Percentiles rank a stretch among this genome's conserved stretches.
These are phyloP conservation scores for Brachyptera risi DNA, from an alignment of 2,888 invertebrate species.

Conservation along the genomic window DNA sequence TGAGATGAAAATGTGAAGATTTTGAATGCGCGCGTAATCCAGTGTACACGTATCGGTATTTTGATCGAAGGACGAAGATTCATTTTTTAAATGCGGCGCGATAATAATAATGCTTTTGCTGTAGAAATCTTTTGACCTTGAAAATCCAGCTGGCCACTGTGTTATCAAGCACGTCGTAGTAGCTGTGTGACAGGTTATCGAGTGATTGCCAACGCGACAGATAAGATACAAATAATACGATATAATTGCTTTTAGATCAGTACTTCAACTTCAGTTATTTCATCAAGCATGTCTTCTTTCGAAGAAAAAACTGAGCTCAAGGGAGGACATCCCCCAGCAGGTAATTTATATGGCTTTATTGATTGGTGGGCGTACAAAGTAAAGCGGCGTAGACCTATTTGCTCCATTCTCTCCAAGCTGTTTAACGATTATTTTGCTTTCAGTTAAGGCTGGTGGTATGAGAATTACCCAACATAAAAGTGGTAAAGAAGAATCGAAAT, in stretches of 20 bases:
- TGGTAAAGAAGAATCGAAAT: constrained; percentile 49
- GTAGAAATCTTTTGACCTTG: too few relatives aligned
- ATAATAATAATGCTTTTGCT: too few relatives aligned
- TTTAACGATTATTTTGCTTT: constrained; percentile 23
- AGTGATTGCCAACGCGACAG: constrained; percentile 11
- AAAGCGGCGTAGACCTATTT: too few relatives aligned
- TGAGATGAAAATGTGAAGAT: too few relatives aligned
- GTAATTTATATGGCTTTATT: constrained; percentile 52
- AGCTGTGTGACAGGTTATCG: constrained; percentile 4
- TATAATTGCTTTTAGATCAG: background rate
- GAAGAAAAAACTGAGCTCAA: constrained; percentile 64
- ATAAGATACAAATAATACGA: background rate
- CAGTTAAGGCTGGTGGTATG: constrained; percentile 91
- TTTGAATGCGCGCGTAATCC: too few relatives aligned
- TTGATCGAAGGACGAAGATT: too few relatives aligned
- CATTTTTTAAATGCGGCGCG: too few relatives aligned
- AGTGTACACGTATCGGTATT: too few relatives aligned
- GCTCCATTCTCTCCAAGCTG: too few relatives aligned
- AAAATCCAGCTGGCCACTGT: background rate
- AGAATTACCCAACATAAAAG: constrained; percentile 84
- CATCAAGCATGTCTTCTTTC: constrained; percentile 51
- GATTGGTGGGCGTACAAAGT: too few relatives aligned
- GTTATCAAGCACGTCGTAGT: background rate
- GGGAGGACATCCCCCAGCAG: constrained; percentile 87
- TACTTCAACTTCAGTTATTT: background rate